A percentile compares a stretch with the other conserved stretches of the same genome.
phyloP scores from a whole-genome alignment of 2,113 vertebrate species.

The Parotia lawesii region DNA sequence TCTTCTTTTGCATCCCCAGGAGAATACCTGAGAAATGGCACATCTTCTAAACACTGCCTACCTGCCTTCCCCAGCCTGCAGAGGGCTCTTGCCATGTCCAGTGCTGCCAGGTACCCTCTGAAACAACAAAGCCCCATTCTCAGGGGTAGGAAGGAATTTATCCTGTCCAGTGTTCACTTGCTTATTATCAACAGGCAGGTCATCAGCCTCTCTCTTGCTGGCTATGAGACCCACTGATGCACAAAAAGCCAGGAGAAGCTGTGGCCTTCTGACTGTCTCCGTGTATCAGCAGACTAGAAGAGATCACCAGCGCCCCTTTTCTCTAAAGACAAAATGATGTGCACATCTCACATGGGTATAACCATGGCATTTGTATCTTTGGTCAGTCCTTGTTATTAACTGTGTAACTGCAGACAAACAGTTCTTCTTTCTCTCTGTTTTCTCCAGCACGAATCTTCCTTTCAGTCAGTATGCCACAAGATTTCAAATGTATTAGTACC shows the following conservation, averaged over 20 bases:
- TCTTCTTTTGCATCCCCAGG: constrained; percentile 10
- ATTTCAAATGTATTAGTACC: background rate
- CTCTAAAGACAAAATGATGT: background rate
- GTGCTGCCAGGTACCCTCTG: background rate
- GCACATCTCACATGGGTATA: background rate
- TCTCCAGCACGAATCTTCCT: background rate
- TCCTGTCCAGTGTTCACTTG: background rate
- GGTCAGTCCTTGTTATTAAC: background rate
- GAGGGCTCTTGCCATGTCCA: background rate
- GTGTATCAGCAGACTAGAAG: no score
- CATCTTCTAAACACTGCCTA: background rate
- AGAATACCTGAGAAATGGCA: background rate
- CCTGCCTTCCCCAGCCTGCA: background rate
- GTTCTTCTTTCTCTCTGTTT: background rate
- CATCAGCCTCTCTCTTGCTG: background rate
- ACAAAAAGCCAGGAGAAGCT: background rate
- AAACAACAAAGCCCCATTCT: background rate
- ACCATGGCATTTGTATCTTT: background rate
- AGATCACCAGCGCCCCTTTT: background rate
- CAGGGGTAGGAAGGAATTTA: background rate
- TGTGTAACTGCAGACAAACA: background rate
- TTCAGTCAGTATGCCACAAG: background rate
- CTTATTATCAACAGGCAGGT: background rate
- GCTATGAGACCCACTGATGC: background rate
- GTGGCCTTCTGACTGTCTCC: background rate